Evolutionary conservation across 1,140 invertebrate species (phyloP).

Genomic region (Triops longicaudatus): DNA sequence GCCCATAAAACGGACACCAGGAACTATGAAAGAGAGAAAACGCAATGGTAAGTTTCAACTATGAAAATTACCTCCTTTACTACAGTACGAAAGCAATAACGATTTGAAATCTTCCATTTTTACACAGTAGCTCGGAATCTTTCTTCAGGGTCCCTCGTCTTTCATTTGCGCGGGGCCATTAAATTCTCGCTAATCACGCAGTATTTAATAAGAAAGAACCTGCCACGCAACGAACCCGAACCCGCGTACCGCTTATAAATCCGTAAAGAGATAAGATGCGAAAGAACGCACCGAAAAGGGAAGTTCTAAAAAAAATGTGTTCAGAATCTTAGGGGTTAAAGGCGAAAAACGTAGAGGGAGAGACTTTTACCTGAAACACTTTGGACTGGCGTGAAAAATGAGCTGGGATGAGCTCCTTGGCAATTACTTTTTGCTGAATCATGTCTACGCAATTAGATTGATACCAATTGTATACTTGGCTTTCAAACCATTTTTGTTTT

Average conservation of each 20-base stretch:
- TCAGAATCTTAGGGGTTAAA: conserved; percentile 8
- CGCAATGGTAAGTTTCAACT: not conserved
- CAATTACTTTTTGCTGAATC: not conserved
- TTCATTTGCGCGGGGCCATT: conserved; percentile 10
- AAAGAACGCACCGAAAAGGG: not conserved
- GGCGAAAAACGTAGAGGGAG: not conserved
- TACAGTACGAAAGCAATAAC: not conserved
- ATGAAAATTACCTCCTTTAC: not conserved
- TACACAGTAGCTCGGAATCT: not conserved
- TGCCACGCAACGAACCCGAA: not conserved
- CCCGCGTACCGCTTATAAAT: not conserved
- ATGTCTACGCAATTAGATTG: not conserved
- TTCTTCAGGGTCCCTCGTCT: not conserved
- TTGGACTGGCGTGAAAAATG: conserved; percentile 8
- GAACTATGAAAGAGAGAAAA: not conserved
- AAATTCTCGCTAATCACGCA: conserved; percentile 5
- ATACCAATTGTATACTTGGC: not conserved
- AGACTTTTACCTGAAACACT: not conserved
- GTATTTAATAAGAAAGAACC: conserved; percentile 2
- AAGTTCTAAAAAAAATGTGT: not conserved
- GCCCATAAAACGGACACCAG: not conserved
- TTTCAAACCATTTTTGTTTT: no score
- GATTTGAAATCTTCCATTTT: not conserved
- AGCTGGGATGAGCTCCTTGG: not conserved
- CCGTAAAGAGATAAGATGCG: not conserved